Base-by-base conservation (phyloP, 2,797 vertebrate genomes). In the Nasua narica region DNA sequence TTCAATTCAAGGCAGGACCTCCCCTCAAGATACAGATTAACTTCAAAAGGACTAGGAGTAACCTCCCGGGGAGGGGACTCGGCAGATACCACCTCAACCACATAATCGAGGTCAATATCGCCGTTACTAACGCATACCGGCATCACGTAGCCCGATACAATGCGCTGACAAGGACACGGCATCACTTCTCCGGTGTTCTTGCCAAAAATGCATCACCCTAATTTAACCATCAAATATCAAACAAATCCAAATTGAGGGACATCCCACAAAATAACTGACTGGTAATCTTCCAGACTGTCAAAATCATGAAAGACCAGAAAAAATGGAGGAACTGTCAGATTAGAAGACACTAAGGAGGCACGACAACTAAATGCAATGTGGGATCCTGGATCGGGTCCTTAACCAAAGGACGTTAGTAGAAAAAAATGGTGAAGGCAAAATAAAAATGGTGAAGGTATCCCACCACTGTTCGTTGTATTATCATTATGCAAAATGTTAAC, bases 111-210 rank as follows among this genome's bases (percentile, higher is more conserved):
- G 67, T 29, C 35, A 83, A 10, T 11, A 12, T 7, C 5, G 3
- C 23, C 37, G 43, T 29, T 40, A 43, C 46, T 48, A 58, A 77
- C 40, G 37, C 54, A 37, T 2, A 5, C 0, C 0, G 9, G 32
- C 43, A 7, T 40, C 35, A 74, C 1, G 0, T 1, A 12, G 10
- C 32, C 25, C 5, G 1, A 13, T 7, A 5, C 0, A 4, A 54
- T 0, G 15, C 21, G 21, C 29, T 4, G 65, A n/a, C 78, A 35
- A 83, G 23, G 18, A 4, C 7, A 25, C 13, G 8, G 2, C 13
- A 3, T 32, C 15, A 46, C 67, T 77, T 52, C 21, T 52, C 56
- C 11, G 14, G 15, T 4, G 21, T 43, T 84, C 14, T 12, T 70
- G 16, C 37, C 62, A 9, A 58, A 69, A 74, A 69, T 3, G 13